Conservation (phyloP, 1,140 invertebrate species). For the Sogatella furcifera region DNA sequence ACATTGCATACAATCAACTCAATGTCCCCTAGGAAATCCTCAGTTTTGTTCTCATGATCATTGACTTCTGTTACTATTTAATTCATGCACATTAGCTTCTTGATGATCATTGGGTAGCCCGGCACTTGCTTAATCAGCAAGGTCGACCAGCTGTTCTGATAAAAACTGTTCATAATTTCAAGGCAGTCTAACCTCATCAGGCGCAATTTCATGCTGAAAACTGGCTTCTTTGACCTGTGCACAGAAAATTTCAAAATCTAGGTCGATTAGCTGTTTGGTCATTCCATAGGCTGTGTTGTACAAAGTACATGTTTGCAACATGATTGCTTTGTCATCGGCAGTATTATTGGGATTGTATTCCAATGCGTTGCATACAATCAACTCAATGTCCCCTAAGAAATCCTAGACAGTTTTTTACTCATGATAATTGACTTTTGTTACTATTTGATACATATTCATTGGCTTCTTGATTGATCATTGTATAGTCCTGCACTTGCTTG, state of each 20-base stretch:
- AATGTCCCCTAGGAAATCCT: conserved; percentile 78
- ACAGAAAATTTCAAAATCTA: conserved; percentile 81
- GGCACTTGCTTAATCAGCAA: too few species aligned
- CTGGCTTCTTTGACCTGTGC: conserved; percentile 43
- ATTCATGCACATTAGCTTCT: too few species aligned
- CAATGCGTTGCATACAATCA: conserved; percentile 78
- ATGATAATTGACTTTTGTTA: conserved; percentile 85
- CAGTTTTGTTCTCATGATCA: too few species aligned
- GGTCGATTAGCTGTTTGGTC: conserved; percentile 80
- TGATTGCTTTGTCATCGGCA: conserved; percentile 63
- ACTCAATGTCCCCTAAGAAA: conserved; percentile 77
- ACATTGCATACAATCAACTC: conserved; percentile 81
- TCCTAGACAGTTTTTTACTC: conserved; percentile 73
- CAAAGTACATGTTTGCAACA: conserved; percentile 77
- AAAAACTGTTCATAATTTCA: too few species aligned
- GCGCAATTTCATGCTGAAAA: conserved; percentile 2
- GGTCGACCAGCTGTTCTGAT: too few species aligned
- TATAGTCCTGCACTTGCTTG: conserved; percentile 84
- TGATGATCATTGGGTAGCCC: too few species aligned
- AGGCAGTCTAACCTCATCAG: background rate
- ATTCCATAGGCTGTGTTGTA: conserved; percentile 80
- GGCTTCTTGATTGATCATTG: conserved; percentile 79
- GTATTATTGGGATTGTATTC: conserved; percentile 86
- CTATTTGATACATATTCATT: conserved; percentile 90
- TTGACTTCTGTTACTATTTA: too few species aligned